Percentiles rank a stretch among this genome's conserved stretches.
These are phyloP conservation scores for Sepioteuthis lessoniana DNA, from an alignment of 2,888 invertebrate genomes.

Conservation along the genomic window DNA sequence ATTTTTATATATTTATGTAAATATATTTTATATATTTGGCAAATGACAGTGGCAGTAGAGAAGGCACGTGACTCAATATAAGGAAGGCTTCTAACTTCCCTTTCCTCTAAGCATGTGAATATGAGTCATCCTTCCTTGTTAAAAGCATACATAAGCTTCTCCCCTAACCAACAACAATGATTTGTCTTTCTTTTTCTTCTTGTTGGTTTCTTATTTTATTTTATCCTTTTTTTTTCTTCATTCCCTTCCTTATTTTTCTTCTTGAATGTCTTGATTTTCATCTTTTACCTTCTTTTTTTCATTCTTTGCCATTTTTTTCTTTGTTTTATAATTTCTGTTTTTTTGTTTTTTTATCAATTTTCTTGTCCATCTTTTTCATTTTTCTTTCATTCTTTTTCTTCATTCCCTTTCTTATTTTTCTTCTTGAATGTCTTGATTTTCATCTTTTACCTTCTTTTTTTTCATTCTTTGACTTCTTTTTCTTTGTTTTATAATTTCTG, in stretches of 20 bases:
- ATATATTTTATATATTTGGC: not conserved
- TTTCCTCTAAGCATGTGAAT: not conserved
- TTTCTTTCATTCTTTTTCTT: not conserved
- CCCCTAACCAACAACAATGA: not conserved
- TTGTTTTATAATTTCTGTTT: not conserved
- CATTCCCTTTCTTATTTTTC: not conserved
- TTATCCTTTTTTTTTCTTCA: not conserved
- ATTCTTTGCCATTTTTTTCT: not conserved
- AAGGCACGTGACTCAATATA: not conserved
- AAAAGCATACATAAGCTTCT: not conserved
- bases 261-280: not conserved
- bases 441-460: too few species aligned
- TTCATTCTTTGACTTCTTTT: too few species aligned
- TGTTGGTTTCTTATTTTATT: not conserved
- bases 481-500: not conserved
- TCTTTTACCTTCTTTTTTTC: not conserved
- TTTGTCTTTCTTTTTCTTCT: not conserved
- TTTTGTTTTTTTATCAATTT: not conserved
- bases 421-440: too few species aligned
- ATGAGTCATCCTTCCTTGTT: not conserved
- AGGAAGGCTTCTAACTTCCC: not conserved
- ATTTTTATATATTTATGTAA: not conserved
- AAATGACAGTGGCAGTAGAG: not conserved
- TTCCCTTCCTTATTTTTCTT: not conserved
- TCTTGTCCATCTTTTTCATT: not conserved